These are phyloP conservation scores for Pongo pygmaeus DNA, from an alignment of 2,113 vertebrate species.

Conservation along the genomic window DNA sequence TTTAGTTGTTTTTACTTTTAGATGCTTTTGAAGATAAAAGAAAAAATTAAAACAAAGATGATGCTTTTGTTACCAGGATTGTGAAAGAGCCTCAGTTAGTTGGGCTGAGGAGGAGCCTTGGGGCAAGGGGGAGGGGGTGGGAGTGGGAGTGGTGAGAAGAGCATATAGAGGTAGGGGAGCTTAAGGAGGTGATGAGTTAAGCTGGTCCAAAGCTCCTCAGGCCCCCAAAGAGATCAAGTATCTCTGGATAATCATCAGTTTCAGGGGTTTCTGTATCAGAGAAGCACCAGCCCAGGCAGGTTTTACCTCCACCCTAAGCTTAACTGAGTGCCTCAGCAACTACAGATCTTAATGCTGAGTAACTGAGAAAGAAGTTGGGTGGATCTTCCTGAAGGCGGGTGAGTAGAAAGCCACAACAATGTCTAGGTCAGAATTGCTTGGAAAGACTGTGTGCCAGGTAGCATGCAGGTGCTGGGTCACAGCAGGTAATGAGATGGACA, in stretches of 20 bases:
- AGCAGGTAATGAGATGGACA: background rate
- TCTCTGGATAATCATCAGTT: background rate
- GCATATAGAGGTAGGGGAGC: background rate
- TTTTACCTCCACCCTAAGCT: background rate
- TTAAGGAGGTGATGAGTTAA: background rate
- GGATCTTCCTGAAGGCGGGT: background rate
- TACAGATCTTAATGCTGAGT: background rate
- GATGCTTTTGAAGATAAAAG: background rate
- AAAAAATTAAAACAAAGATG: background rate
- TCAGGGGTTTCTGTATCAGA: background rate
- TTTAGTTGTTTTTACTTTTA: background rate
- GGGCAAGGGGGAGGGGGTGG: too few species aligned
- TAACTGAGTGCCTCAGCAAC: background rate
- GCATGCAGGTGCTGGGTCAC: background rate
- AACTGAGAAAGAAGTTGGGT: background rate
- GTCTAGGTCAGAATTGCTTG: background rate
- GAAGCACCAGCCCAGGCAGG: background rate
- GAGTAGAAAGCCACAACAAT: background rate
- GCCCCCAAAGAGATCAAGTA: background rate
- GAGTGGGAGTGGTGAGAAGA: background rate
- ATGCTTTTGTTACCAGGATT: background rate
- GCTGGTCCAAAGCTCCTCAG: background rate
- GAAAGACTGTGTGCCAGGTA: background rate
- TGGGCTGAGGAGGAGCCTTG: background rate
- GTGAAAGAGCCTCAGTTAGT: background rate